Percentiles rank a stretch among this genome's conserved stretches.
phyloP scores from a whole-genome alignment of 1,140 invertebrate species.

The Glomeris maerens region DNA sequence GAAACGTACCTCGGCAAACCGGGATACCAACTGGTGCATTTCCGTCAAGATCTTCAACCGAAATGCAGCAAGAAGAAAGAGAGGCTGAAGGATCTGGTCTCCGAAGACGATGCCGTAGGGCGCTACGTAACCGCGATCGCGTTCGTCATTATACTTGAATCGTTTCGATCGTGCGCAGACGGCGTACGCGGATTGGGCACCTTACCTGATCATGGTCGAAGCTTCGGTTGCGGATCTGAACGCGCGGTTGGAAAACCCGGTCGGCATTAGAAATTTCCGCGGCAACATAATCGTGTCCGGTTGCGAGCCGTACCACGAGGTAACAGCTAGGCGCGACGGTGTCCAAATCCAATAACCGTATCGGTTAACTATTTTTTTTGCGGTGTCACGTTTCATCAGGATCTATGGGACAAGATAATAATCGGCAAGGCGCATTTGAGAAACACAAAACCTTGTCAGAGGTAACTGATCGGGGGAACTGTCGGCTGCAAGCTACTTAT shows the following conservation, averaged over 20 bases:
- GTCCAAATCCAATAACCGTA: no score
- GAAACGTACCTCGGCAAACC: conserved; percentile 16
- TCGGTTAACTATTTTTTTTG: no score
- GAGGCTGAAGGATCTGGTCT: not conserved
- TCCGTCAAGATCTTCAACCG: not conserved
- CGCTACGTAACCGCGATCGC: no score
- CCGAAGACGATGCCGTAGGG: not conserved
- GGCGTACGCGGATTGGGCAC: conserved; percentile 41
- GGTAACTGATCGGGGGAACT: conserved; percentile 23
- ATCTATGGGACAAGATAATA: conserved; percentile 51
- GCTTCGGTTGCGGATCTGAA: conserved; percentile 48
- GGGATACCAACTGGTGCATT: conserved; percentile 12
- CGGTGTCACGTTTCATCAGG: conserved; percentile 21
- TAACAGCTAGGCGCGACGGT: no score
- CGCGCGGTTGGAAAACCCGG: conserved; percentile 34
- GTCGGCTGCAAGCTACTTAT: not conserved
- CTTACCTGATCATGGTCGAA: conserved; percentile 45
- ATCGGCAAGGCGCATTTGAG: conserved; percentile 46
- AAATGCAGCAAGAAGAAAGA: conserved; percentile 14
- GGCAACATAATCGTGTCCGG: conserved; percentile 52
- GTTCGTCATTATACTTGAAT: no score
- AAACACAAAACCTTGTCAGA: conserved; percentile 47
- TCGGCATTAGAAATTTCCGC: conserved; percentile 43
- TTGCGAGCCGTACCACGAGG: conserved; percentile 43
- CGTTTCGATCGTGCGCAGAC: conserved; percentile 36